phyloP scores from a whole-genome alignment of 2,888 invertebrate genomes.

The Andricus quercusramuli region DNA sequence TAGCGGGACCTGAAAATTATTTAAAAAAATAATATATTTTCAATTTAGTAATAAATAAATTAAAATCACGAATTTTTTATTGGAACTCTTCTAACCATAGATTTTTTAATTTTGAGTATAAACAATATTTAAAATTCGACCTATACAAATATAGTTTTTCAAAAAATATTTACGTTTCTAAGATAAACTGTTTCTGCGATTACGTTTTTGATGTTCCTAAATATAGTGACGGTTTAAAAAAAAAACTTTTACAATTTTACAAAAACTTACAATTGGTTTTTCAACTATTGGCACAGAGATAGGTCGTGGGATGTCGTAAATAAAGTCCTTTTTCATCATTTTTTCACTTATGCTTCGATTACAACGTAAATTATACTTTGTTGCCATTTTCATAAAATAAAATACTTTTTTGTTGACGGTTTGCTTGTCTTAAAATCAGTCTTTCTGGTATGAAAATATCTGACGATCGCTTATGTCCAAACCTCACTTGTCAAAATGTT shows the following conservation, averaged over 20 bases:
- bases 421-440: background rate
- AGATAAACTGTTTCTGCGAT: no score
- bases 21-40: background rate
- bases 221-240: background rate
- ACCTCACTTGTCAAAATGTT: no score
- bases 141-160: no score
- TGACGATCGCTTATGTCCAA: background rate
- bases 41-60: no score
- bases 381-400: slow-evolving; percentile 7
- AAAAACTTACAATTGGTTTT: slow-evolving; percentile 12
- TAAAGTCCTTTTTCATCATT: slow-evolving; percentile 70
- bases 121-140: no score
- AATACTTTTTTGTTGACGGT: background rate
- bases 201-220: background rate
- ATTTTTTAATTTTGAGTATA: no score
- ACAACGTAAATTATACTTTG: slow-evolving; percentile 68
- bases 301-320: slow-evolving; percentile 67
- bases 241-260: background rate
- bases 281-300: slow-evolving; percentile 29
- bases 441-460: background rate
- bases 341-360: slow-evolving; percentile 69
- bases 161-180: no score
- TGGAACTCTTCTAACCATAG: no score
- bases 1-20: slow-evolving; percentile 52
- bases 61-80: no score